A percentile compares a stretch with the other conserved stretches of the same genome.
Evolutionary conservation across 1,140 invertebrate genomes (phyloP).

Genomic region (Cyclargus thomasi): DNA sequence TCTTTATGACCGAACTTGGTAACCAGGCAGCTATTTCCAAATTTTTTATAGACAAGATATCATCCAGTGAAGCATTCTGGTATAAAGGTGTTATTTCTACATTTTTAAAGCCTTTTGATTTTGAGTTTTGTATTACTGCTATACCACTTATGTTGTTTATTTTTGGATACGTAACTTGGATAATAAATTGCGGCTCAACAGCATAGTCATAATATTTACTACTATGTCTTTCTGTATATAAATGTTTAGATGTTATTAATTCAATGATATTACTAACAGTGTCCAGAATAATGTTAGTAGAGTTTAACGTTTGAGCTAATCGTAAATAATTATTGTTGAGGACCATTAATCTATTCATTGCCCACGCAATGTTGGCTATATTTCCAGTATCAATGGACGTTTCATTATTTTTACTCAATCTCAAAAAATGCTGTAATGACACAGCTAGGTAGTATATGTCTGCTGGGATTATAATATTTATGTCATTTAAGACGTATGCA

Average conservation of each 20-base stretch:
- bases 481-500: constrained; percentile 45
- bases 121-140: constrained; percentile 54
- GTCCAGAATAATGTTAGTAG: constrained; percentile 74
- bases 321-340: constrained; percentile 62
- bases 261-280: constrained; percentile 66
- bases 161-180: constrained; percentile 73
- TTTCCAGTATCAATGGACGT: constrained; percentile 57
- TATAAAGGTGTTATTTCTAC: constrained; percentile 65
- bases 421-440: constrained; percentile 61
- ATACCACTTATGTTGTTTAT: constrained; percentile 76
- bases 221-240: constrained; percentile 22
- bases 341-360: constrained; percentile 68
- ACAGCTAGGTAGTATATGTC: constrained; percentile 74
- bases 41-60: constrained; percentile 64
- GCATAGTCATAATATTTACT: constrained; percentile 41
- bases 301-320: constrained; percentile 70
- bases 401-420: constrained; percentile 45
- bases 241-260: constrained; percentile 33
- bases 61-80: constrained; percentile 60
- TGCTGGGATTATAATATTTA: constrained; percentile 64
- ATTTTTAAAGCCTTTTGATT: constrained; percentile 53
- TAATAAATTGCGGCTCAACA: constrained; percentile 64
- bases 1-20: constrained; percentile 59
- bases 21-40: constrained; percentile 76
- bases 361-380: constrained; percentile 63